Evolutionary conservation across 2,113 vertebrate species (phyloP), one percentile per base, ranked within the genome.

Genomic region (Mesitornis unicolor): DNA sequence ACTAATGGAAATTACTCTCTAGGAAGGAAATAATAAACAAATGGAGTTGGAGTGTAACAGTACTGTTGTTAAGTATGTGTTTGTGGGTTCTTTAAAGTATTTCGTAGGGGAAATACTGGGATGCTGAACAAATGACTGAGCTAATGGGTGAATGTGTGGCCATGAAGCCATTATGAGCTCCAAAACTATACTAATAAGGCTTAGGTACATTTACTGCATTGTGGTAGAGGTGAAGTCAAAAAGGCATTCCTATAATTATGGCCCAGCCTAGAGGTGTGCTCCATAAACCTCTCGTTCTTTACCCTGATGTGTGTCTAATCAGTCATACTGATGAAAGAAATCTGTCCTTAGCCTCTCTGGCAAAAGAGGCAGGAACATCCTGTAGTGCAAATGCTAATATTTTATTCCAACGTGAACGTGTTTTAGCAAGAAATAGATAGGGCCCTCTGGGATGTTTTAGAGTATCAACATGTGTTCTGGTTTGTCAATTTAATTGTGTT

Each of bases 261-360:
- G 14, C n/a, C 45, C 25, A 73, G 3, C 3, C 11, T 80, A 50
- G 53, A 57, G 9, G 1, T 0, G 0, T 4, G 3, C 45, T 28
- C 68, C 7, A 3, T 54, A 75, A 81, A 59, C 3, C 7, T 76
- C 29, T 80, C 87, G 26, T 54, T 80, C 35, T 82, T 78, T 38
- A 51, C 20, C 14, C 16, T 2, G 0, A 9, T 51, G 20, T 7
- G 2, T 31, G 11, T 86, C 56, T 70, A 47, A 61, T 75, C 26
- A 75, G 31, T 64, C 38, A 36, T 78, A 24, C 1, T 82, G 33
- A 50, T 64, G 51, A 82, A 71, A 82, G 21, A 89, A 81, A 61
- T 43, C 43, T 73, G 17, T 76, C 50, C 50, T 80, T 61, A 80
- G 12, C 19, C 14, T 38, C 5, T 90, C 50, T 61, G 20, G 16